phyloP scores from a whole-genome alignment of 2,888 invertebrate genomes.

The Dendrolimus pini region DNA sequence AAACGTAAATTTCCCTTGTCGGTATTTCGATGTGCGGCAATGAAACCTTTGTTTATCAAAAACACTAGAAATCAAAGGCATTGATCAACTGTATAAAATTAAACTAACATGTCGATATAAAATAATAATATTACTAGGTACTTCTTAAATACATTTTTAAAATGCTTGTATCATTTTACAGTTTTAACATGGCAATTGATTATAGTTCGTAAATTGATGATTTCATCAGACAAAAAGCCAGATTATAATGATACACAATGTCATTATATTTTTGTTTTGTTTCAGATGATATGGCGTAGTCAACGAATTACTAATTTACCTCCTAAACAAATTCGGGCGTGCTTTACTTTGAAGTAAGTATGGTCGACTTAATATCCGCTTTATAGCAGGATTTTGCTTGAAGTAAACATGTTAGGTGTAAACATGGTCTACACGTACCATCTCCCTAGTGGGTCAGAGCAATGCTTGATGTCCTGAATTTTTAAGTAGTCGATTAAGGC shows the following conservation, averaged over 20 bases:
- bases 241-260: not conserved
- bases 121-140: too few species aligned
- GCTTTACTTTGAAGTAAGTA: not conserved
- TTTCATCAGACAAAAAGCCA: too few species aligned
- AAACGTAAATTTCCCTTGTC: too few species aligned
- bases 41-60: too few species aligned
- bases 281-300: slow-evolving; percentile 52
- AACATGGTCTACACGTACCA: not conserved
- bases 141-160: too few species aligned
- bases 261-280: slow-evolving; percentile 26
- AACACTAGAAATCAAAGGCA: too few species aligned
- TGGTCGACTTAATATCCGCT: slow-evolving; percentile 2
- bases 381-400: slow-evolving; percentile 8
- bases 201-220: too few species aligned
- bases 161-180: too few species aligned
- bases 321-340: slow-evolving; percentile 1
- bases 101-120: too few species aligned
- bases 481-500: slow-evolving; percentile 65
- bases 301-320: slow-evolving; percentile 2
- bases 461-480: slow-evolving; percentile 57
- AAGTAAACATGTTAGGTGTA: not conserved
- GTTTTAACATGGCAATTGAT: too few species aligned
- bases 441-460: slow-evolving; percentile 49
- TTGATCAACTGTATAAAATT: too few species aligned
- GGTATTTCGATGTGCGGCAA: too few species aligned